A percentile compares a stretch with the other conserved stretches of the same genome.
Evolutionary conservation across 2,888 invertebrate genomes (phyloP).

Genomic region (Microdon myrmicae): DNA sequence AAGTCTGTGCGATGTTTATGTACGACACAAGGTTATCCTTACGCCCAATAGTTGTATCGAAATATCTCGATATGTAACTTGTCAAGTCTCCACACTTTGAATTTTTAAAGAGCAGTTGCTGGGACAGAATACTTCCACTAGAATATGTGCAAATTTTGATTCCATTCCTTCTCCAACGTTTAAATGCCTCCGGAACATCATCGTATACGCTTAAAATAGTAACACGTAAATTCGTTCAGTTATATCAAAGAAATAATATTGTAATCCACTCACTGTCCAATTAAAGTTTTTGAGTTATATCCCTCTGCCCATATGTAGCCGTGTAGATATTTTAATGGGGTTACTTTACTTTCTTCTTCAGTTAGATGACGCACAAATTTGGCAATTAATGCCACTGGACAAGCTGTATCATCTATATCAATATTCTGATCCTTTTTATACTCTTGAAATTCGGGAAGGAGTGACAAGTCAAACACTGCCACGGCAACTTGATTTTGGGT

Average conservation of each 20-base stretch:
- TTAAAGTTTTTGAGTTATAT: constrained; percentile 79
- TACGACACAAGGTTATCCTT: constrained; percentile 86
- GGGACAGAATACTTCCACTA: constrained; percentile 90
- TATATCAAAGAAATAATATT: background rate
- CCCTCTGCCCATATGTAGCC: constrained; percentile 90
- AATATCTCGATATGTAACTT: constrained; percentile 79
- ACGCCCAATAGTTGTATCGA: constrained; percentile 85
- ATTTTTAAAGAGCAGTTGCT: constrained; percentile 85
- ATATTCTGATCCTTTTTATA: constrained; percentile 62
- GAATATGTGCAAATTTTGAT: constrained; percentile 87
- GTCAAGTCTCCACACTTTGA: constrained; percentile 81
- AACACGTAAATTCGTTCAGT: constrained; percentile 8
- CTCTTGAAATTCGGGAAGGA: constrained; percentile 61
- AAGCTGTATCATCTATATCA: constrained; percentile 58
- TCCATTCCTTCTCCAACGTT: constrained; percentile 76
- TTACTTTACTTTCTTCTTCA: constrained; percentile 81
- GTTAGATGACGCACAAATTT: constrained; percentile 84
- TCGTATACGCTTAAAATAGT: constrained; percentile 79
- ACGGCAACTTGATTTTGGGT: constrained; percentile 74
- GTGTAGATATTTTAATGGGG: constrained; percentile 87
- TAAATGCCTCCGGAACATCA: constrained; percentile 82
- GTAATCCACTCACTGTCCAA: constrained; percentile 88
- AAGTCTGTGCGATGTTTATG: constrained; percentile 76
- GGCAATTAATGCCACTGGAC: constrained; percentile 74
- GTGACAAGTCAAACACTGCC: constrained; percentile 74